Base-by-base conservation (phyloP, 2,888 invertebrate species). In the Oligia fasciuncula region DNA sequence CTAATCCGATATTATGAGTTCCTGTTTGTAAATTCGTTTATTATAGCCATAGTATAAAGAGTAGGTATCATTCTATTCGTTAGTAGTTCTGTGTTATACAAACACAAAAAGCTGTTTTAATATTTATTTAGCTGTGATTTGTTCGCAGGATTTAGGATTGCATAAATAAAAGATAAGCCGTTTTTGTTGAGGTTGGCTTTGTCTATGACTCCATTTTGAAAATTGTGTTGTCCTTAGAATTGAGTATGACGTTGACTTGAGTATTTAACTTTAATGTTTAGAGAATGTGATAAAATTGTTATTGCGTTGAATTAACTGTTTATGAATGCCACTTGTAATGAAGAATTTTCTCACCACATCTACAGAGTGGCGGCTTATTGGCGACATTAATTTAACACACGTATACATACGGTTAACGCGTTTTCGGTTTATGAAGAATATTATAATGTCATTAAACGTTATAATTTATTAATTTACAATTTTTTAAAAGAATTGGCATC, bases 161-260 rank as follows among this genome's bases (percentile, higher is more conserved):
- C 43, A 77, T 51, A 63, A 69, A 79, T 77, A 67, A 68, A n/a
- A 17, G 67, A 76, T 43, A 43, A 62, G 29, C 29, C 51, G 43
- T 23, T 51, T 78, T 62, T 51, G 51, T 60, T 68, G 35, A 67
- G 68, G 6, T 54, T 35, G 9, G 51, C 19, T 68, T 68, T 68
- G 13, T 51, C 8, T 4, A 57, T n/a, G 35, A n/a, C 35, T 35
- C 35, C n/a, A 40, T 9, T 49, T 2, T 40, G 29, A 57, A 66
- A 57, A 40, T 40, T 9, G 17, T 54, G 60, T 51, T 29, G 23
- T 67, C 4, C 17, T 67, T 17, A 13, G 40, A 43, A 62, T n/a
- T n/a, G 3, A 23, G 5, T 46, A 54, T 65, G 19, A n/a, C 13
- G 11, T 35, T 65, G 54, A 40, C 49, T 43, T 43, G 17, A 9